phyloP scores from a whole-genome alignment of 2,888 invertebrate species.

The Eupithecia subumbrata region DNA sequence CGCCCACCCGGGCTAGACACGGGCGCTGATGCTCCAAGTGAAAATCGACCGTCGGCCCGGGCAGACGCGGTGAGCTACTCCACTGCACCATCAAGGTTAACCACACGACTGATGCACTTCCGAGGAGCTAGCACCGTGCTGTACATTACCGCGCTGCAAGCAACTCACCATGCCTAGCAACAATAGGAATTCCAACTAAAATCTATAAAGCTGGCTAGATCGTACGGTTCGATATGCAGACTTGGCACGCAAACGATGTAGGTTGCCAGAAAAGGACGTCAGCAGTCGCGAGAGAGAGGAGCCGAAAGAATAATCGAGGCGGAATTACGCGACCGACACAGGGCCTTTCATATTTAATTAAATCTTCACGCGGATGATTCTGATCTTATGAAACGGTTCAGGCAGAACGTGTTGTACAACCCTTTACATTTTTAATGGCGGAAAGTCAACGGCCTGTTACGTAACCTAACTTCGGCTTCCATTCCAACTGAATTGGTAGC shows the following conservation, averaged over 20 bases:
- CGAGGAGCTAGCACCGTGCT: constrained; percentile 41
- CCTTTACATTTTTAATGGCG: constrained; percentile 36
- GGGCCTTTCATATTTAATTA: constrained; percentile 67
- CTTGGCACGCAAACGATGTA: constrained; percentile 76
- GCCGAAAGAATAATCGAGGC: constrained; percentile 64
- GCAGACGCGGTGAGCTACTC: constrained; percentile 75
- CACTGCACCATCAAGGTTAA: constrained; percentile 78
- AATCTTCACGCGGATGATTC: constrained; percentile 55
- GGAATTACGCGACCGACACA: constrained; percentile 62
- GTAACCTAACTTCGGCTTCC: constrained; percentile 24
- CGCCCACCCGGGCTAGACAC: constrained; percentile 83
- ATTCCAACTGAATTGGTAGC: not conserved
- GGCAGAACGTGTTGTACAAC: constrained; percentile 36
- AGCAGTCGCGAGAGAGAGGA: constrained; percentile 65
- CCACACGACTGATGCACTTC: constrained; percentile 68
- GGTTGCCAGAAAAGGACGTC: constrained; percentile 76
- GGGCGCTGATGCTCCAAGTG: constrained; percentile 81
- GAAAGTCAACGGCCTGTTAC: constrained; percentile 43
- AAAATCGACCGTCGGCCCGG: constrained; percentile 83
- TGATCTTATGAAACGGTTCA: constrained; percentile 50
- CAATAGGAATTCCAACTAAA: constrained; percentile 53
- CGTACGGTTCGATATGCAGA: constrained; percentile 71
- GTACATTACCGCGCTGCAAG: constrained; percentile 43
- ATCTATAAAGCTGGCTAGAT: constrained; percentile 68
- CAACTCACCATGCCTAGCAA: constrained; percentile 45